Evolutionary conservation across 2,888 invertebrate species (phyloP), one percentile per base, ranked within the genome.

Genomic region (Cephus pygmeus): DNA sequence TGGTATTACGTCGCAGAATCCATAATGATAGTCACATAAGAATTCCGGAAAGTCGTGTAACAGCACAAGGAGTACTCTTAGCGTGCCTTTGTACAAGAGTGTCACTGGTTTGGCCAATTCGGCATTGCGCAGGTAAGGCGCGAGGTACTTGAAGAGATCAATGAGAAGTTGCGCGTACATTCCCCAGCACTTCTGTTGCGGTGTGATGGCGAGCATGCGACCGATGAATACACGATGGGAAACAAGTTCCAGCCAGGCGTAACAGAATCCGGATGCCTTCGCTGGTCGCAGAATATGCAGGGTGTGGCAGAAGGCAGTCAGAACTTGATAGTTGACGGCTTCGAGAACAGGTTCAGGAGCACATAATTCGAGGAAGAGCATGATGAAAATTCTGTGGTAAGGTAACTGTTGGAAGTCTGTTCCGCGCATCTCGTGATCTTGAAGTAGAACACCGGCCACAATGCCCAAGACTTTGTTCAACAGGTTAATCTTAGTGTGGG

Each of bases 31-130:
- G 91, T 99, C 99, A 92, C 99, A 99, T 76, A 99, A 94, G 92
- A 99, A 98, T 92, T 99, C 99, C 0, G 99, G 99, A 92, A 99
- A 99, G 91, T 99, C 99, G 90, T 99, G 99, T 15, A 99, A 93
- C 40, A 99, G 93, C 0, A 99, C 98, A 69, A 99, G 93, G 76
- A 99, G 93, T 12, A 99, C 98, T 82, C 99, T 95, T 73, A 99
- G 93, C 0, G 98, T 98, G 85, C 98, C 99, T 92, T 98, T 98
- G 93, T 99, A 99, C 34, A 99, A 93, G 87, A 96, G 94, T 88
- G 97, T 97, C 9, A 99, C 97, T 0, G 99, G 97, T 86, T 98
- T 96, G 6, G 98, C 97, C 36, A 99, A 93, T 89, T 99, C 98
- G 0, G 99, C 98, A 92, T 99, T 99, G 77, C 99, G 94, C 83